Percentiles rank a stretch among this genome's conserved stretches.
Evolutionary conservation across 2,797 vertebrate genomes (phyloP).

Genomic region (Poeciliopsis infans): DNA sequence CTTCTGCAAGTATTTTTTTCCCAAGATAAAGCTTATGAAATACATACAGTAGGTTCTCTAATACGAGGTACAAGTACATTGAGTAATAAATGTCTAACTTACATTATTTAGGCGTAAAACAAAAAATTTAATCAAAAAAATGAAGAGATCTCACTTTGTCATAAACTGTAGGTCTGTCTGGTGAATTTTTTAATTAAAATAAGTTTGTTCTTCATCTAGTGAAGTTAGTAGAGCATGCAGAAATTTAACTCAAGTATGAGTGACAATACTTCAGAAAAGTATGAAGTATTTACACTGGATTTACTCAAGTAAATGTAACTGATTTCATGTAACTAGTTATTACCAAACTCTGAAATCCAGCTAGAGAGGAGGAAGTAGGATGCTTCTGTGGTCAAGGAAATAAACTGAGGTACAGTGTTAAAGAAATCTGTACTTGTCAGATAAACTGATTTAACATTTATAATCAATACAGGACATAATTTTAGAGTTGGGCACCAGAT

Average conservation of each 20-base stretch:
- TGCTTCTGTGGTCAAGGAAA: conserved; percentile 52
- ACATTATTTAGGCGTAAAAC: too few relatives aligned
- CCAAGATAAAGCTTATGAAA: not conserved
- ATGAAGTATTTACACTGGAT: not conserved
- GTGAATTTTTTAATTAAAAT: not conserved
- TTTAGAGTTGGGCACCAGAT: not conserved
- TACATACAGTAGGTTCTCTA: too few relatives aligned
- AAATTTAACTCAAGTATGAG: too few relatives aligned
- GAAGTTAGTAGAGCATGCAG: not conserved
- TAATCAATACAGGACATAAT: not conserved
- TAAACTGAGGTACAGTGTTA: conserved; percentile 22
- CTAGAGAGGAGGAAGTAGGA: conserved; percentile 44
- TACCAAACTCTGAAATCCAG: not conserved
- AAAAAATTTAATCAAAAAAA: too few relatives aligned
- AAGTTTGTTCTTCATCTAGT: not conserved
- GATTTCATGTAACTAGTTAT: not conserved
- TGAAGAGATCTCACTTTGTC: not conserved
- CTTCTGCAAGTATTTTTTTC: not conserved
- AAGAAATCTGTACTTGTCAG: not conserved
- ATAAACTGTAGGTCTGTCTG: not conserved
- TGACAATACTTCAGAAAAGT: not conserved
- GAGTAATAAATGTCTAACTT: too few relatives aligned
- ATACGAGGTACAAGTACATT: too few relatives aligned
- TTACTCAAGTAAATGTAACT: not conserved
- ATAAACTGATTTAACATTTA: not conserved